Evolutionary conservation across 2,888 invertebrate species (phyloP).

Genomic region (Trichacis sp.): DNA sequence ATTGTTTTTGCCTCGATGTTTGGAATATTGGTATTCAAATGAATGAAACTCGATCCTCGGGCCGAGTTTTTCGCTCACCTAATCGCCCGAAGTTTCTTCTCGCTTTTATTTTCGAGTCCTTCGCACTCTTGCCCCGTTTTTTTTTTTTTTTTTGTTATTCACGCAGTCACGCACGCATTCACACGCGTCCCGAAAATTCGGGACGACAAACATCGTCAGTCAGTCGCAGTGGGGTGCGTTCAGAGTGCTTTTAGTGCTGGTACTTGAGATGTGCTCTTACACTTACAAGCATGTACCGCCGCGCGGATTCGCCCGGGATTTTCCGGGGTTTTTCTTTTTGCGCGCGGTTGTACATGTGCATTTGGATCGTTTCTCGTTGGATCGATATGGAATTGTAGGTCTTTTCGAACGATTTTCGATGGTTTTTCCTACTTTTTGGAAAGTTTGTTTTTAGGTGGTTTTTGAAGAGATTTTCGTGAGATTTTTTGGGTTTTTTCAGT

Average conservation of each 20-base stretch:
- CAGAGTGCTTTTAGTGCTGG: slow-evolving; percentile 61
- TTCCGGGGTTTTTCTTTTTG: slow-evolving; percentile 34
- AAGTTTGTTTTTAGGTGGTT: no score
- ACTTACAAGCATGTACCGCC: slow-evolving; percentile 31
- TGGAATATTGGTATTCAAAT: slow-evolving; percentile 68
- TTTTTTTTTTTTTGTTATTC: background rate
- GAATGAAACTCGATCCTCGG: slow-evolving; percentile 50
- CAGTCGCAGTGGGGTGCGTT: slow-evolving; percentile 58
- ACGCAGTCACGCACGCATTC: slow-evolving; percentile 57
- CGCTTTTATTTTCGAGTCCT: slow-evolving; percentile 32
- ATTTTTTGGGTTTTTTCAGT: no score
- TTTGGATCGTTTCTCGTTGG: no score
- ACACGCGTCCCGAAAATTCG: slow-evolving; percentile 39
- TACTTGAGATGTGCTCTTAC: slow-evolving; percentile 49
- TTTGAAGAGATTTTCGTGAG: no score
- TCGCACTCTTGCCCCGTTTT: slow-evolving; percentile 39
- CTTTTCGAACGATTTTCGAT: no score
- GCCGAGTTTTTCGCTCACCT: slow-evolving; percentile 27
- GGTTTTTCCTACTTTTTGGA: no score
- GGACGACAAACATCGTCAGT: slow-evolving; percentile 46
- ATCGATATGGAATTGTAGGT: no score
- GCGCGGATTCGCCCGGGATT: slow-evolving; percentile 18
- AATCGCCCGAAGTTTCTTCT: slow-evolving; percentile 16
- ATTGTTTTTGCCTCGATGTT: slow-evolving; percentile 17
- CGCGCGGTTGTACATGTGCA: slow-evolving; percentile 45